A percentile compares a stretch with the other conserved stretches of the same genome.
Conservation (phyloP, 2,888 invertebrate genomes). For the Heliconius hortense region DNA sequence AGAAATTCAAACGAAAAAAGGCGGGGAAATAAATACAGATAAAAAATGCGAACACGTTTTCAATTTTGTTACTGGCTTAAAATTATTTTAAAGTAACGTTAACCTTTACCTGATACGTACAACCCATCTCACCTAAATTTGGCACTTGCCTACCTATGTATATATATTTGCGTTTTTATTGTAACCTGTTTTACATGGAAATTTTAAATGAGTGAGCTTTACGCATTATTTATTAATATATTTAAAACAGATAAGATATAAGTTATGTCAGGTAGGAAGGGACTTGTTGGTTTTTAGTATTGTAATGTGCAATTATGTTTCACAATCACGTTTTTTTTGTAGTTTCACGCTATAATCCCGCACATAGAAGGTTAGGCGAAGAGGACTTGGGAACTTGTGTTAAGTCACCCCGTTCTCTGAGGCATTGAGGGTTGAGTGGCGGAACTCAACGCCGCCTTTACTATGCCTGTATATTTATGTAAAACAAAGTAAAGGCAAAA, state of each 20-base stretch:
- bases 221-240: background rate
- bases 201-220: slow-evolving; percentile 11
- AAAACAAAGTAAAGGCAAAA: background rate
- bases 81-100: slow-evolving; percentile 10
- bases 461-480: too few relatives aligned
- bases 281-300: background rate
- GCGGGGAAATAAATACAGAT: background rate
- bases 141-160: slow-evolving; percentile 8
- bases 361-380: too few relatives aligned
- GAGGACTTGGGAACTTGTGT: too few relatives aligned
- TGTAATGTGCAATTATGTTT: background rate
- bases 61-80: slow-evolving; percentile 12
- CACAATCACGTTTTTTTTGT: background rate
- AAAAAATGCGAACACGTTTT: slow-evolving; percentile 5
- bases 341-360: too few relatives aligned
- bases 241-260: slow-evolving; percentile 6
- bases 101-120: background rate
- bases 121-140: slow-evolving; percentile 15
- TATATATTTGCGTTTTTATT: slow-evolving; percentile 8
- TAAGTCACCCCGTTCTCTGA: too few relatives aligned
- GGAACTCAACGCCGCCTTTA: too few relatives aligned
- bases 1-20: background rate
- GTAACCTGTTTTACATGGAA: slow-evolving; percentile 12
- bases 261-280: background rate
- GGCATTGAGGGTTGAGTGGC: too few relatives aligned